Evolutionary conservation across 2,888 invertebrate genomes (phyloP).

Genomic region (Doris montereyensis): DNA sequence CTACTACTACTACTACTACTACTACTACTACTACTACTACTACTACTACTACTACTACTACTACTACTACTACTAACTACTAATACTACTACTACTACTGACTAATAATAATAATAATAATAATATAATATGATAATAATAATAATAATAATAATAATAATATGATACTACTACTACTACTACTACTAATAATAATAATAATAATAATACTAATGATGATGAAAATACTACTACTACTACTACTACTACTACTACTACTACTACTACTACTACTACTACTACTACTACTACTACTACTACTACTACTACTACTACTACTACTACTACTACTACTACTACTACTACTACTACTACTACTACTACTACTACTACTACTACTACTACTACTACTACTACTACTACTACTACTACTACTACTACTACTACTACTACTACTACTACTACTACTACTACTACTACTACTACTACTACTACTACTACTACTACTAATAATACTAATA

Average conservation of each 20-base stretch:
- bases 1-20: background rate
- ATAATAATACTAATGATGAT: slow-evolving; percentile 1
- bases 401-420: slow-evolving; percentile 14
- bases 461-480: background rate
- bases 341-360: slow-evolving; percentile 20
- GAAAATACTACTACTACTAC: slow-evolving; percentile 20
- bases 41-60: slow-evolving; percentile 2
- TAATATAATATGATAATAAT: too few species aligned
- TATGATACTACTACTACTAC: slow-evolving; percentile 13
- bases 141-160: background rate
- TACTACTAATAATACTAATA: too few species aligned
- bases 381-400: slow-evolving; percentile 20
- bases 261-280: slow-evolving; percentile 20
- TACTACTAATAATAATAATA: slow-evolving; percentile 5
- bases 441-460: slow-evolving; percentile 17
- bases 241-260: slow-evolving; percentile 13
- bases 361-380: slow-evolving; percentile 20
- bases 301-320: slow-evolving; percentile 17
- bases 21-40: background rate
- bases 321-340: slow-evolving; percentile 17
- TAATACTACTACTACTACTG: slow-evolving; percentile 6
- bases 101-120: background rate
- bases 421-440: slow-evolving; percentile 20
- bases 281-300: slow-evolving; percentile 17
- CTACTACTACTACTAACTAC: background rate